Evolutionary conservation across 1,140 invertebrate species (phyloP), one percentile per base, ranked within the genome.

Genomic region (Apocrypta bakeri): DNA sequence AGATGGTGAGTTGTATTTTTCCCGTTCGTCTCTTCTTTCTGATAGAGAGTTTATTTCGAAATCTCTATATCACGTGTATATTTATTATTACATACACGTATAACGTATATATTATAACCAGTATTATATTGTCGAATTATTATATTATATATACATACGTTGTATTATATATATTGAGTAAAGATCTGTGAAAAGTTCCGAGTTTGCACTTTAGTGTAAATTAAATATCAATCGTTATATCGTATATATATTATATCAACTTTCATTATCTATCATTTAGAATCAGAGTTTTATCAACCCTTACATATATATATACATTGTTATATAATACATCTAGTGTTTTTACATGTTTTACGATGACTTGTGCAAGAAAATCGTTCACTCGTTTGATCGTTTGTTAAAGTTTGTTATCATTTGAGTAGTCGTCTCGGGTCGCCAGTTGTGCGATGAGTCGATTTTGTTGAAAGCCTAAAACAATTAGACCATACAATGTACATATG

Each of bases 1-100:
- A 92, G 97, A 98, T 95, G 97, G 97, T 98, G 95, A 95, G 95
- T 94, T 89, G 86, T 92, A 88, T 90, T 91, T 89, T 87, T 88
- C 86, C 88, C 77, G 42, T 84, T 81, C 83, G 72, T 64, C 73
- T 77, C 31, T 27, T 48, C 9, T 56, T 79, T 21, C 33, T 31
- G 7, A 74, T 77, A 78, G 31, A 72, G 27, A 61, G 4, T 61
- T 40, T 64, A 42, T 37, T 40, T 31, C 27, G 8, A 75, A 4
- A 40, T 21, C 68, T 12, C 61, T n/a, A n/a, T n/a, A n/a, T n/a
- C n/a, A n/a, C n/a, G n/a, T n/a, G n/a, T n/a, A n/a, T n/a, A n/a
- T n/a, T n/a, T n/a, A n/a, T n/a, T n/a, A n/a, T n/a, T n/a, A n/a
- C n/a, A n/a, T n/a, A n/a, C n/a, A n/a, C n/a, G n/a, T n/a, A n/a